Percentiles rank a stretch among this genome's conserved stretches.
Conservation (phyloP, 1,140 invertebrate genomes). For the Capitella teleta region DNA sequence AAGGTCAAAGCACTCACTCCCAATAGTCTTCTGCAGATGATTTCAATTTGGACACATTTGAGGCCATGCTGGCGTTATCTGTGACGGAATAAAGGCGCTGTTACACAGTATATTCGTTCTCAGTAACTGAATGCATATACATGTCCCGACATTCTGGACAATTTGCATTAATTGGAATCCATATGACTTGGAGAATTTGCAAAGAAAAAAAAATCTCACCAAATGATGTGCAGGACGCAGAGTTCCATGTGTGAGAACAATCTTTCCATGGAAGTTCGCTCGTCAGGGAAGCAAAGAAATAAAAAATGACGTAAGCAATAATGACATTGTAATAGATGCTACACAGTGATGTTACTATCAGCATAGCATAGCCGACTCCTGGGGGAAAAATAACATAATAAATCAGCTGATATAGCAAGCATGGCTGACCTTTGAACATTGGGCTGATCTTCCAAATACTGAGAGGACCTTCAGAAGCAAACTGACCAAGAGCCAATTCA, state of each 20-base stretch:
- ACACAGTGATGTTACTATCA: background rate
- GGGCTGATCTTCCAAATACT: constrained; percentile 71
- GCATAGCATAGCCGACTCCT: constrained; percentile 28
- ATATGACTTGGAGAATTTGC: no score
- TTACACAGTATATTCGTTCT: no score
- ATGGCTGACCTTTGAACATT: constrained; percentile 57
- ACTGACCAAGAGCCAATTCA: constrained; percentile 66
- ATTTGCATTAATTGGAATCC: no score
- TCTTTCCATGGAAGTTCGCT: constrained; percentile 63
- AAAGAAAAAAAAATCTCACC: no score
- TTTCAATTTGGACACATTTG: background rate
- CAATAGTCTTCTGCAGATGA: constrained; percentile 8
- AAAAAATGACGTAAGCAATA: constrained; percentile 89
- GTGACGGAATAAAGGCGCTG: no score
- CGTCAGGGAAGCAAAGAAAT: constrained; percentile 49
- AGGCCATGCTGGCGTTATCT: no score
- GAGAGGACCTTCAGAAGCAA: constrained; percentile 61
- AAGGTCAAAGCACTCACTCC: background rate
- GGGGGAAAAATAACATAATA: constrained; percentile 18
- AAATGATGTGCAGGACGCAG: constrained; percentile 39
- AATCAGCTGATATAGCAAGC: no score
- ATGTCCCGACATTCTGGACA: no score
- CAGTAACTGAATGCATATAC: no score
- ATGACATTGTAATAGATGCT: constrained; percentile 83
- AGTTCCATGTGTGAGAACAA: constrained; percentile 78